phyloP scores from a whole-genome alignment of 53 echinoderm and acorn worm species.

The Paracentrotus lividus region DNA sequence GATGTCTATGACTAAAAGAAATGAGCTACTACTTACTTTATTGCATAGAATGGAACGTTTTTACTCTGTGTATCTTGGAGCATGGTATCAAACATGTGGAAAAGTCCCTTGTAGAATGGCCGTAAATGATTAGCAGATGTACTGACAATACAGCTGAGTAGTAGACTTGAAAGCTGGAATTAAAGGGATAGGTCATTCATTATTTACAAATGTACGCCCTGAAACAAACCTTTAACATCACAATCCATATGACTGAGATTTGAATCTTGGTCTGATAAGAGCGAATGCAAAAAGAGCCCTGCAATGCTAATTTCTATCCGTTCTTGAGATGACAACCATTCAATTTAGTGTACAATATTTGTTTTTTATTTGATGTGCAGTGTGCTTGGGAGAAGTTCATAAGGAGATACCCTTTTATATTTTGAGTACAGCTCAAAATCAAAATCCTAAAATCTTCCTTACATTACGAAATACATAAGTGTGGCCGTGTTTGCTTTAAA shows the following conservation, averaged over 20 bases:
- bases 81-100: constrained; percentile 83
- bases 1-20: neutral
- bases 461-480: neutral
- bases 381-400: too few species aligned
- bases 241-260: too few species aligned
- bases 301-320: too few species aligned
- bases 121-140: constrained; percentile 84
- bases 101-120: constrained; percentile 82
- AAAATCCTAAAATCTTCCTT: neutral
- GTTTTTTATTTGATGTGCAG: too few species aligned
- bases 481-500: neutral
- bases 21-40: constrained; percentile 73
- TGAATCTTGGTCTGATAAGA: too few species aligned
- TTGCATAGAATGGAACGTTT: constrained; percentile 90
- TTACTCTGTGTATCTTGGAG: constrained; percentile 92
- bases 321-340: too few species aligned
- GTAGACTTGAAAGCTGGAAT: constrained; percentile 80
- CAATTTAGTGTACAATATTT: too few species aligned
- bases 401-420: too few species aligned
- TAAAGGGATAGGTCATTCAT: neutral
- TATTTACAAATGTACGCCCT: neutral
- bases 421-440: neutral
- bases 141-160: constrained; percentile 85
- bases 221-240: too few species aligned
- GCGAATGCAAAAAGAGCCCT: too few species aligned